phyloP scores from a whole-genome alignment of 2,888 invertebrate species.

The Cheilosia urbana region DNA sequence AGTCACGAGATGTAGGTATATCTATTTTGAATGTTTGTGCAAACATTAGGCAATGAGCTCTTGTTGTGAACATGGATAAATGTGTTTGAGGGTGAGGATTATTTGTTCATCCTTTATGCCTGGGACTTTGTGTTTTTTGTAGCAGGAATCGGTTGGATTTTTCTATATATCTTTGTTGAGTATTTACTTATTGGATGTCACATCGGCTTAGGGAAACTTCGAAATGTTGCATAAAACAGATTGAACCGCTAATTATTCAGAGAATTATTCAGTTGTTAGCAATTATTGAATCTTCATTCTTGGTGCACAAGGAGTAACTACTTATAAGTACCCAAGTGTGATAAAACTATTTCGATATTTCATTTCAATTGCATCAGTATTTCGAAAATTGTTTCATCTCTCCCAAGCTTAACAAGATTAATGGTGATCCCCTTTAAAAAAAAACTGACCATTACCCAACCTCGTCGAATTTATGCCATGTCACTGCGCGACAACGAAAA shows the following conservation, averaged over 20 bases:
- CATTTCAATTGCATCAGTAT: not conserved
- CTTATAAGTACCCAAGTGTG: too few relatives aligned
- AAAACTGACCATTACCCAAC: constrained; percentile 43
- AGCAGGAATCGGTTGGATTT: too few relatives aligned
- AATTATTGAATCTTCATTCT: too few relatives aligned
- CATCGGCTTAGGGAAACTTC: too few relatives aligned
- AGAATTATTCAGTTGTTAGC: too few relatives aligned
- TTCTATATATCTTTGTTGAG: too few relatives aligned
- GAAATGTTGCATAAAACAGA: too few relatives aligned
- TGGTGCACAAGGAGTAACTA: too few relatives aligned
- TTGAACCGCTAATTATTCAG: too few relatives aligned
- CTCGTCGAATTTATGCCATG: constrained; percentile 49
- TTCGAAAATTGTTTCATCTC: constrained; percentile 22
- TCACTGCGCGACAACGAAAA: constrained; percentile 6
- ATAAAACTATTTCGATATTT: too few relatives aligned
- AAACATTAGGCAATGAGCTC: constrained; percentile 13
- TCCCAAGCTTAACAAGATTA: constrained; percentile 26
- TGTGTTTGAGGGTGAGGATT: not conserved
- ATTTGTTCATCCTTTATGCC: not conserved
- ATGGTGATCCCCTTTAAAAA: constrained; percentile 22
- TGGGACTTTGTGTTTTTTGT: not conserved
- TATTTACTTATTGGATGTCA: too few relatives aligned
- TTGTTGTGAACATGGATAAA: not conserved
- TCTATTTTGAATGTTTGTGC: constrained; percentile 23
- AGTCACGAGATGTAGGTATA: not conserved